These are phyloP conservation scores for Marmota monax DNA, from an alignment of 2,113 vertebrate species.

Conservation along the genomic window DNA sequence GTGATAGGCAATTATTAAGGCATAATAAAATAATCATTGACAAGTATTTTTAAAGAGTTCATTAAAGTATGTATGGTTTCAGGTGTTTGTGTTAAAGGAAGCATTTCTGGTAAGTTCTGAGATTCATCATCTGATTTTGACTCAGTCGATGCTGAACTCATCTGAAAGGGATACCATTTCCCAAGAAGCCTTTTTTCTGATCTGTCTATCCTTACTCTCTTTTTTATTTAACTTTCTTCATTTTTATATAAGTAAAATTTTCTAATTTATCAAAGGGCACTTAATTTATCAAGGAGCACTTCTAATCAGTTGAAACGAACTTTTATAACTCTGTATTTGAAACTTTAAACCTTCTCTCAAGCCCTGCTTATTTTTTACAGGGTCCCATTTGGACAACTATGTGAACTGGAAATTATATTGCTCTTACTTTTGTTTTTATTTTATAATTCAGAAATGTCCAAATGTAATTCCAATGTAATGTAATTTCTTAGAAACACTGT, in stretches of 20 bases:
- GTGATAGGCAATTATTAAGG: not conserved
- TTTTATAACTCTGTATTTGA: not conserved
- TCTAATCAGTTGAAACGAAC: not conserved
- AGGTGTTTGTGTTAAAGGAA: not conserved
- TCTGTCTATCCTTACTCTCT: accelerated
- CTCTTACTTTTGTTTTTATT: not conserved
- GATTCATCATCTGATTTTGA: not conserved
- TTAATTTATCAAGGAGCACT: not conserved
- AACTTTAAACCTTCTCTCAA: not conserved
- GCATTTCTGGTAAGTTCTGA: not conserved
- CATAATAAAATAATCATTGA: conserved; percentile 5
- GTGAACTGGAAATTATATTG: not conserved
- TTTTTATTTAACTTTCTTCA: not conserved
- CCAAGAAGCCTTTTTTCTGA: not conserved
- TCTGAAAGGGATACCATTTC: not conserved
- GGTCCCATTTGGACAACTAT: not conserved
- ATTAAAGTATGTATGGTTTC: not conserved
- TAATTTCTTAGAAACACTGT: not conserved
- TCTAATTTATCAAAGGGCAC: not conserved
- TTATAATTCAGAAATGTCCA: not conserved
- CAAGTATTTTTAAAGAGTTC: not conserved
- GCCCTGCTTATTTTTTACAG: not conserved
- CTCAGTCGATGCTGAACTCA: not conserved
- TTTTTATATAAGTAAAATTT: not conserved
- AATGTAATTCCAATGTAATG: not conserved